A percentile compares a stretch with the other conserved stretches of the same genome.
Evolutionary conservation across 2,797 vertebrate species (phyloP).

Genomic region (Tenualosa thibaudeaui): DNA sequence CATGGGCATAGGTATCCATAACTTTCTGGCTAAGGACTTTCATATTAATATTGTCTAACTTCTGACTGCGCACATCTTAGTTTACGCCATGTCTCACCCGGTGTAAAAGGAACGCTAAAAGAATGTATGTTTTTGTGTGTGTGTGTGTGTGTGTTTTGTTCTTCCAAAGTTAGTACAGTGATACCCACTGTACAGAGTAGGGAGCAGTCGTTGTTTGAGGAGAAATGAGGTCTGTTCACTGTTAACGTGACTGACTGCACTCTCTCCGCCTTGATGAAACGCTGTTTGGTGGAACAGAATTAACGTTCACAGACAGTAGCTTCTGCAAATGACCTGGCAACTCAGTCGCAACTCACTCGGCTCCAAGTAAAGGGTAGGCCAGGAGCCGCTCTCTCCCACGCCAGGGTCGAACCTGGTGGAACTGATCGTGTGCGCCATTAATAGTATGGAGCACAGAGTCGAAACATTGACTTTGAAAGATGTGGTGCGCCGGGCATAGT

Average conservation of each 20-base stretch:
- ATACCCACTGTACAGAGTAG: not conserved
- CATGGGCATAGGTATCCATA: not conserved
- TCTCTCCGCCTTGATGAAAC: not conserved
- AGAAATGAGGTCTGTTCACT: not conserved
- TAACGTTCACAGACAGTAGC: conserved; percentile 15
- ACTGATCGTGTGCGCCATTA: not conserved
- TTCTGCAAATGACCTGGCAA: not conserved
- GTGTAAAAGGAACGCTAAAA: not conserved
- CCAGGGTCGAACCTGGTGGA: not conserved
- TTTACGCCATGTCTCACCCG: not conserved
- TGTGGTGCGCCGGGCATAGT: not conserved
- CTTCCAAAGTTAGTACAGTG: not conserved
- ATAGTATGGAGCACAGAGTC: not conserved
- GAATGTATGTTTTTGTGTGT: not conserved
- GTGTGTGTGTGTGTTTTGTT: not conserved
- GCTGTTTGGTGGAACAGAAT: not conserved
- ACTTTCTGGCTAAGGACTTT: not conserved
- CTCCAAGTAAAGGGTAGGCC: not conserved
- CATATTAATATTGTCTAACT: not conserved
- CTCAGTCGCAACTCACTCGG: not conserved
- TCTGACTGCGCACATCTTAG: not conserved
- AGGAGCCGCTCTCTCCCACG: not conserved
- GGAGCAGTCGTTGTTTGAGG: not conserved
- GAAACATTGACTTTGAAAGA: conserved; percentile 17
- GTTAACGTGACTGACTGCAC: not conserved